Conservation (phyloP, 2,888 invertebrate genomes). For the Aphidoletes aphidimyza region DNA sequence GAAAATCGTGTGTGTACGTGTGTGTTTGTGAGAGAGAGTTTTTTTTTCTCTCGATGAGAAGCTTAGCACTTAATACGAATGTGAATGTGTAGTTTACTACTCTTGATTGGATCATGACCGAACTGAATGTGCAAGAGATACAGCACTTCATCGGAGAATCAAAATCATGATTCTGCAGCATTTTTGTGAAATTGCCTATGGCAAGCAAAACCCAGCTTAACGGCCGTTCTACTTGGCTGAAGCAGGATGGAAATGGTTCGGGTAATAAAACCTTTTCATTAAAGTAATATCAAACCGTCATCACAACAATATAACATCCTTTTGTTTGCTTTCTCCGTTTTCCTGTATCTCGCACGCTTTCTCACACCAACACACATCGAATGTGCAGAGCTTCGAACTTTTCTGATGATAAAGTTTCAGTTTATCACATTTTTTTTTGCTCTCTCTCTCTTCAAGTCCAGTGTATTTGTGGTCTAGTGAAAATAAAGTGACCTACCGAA, state of each 20-base stretch:
- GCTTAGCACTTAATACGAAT: slow-evolving; percentile 19
- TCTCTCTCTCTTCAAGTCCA: neutral
- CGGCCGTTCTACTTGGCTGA: neutral
- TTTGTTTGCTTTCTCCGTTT: neutral
- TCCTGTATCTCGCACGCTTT: neutral
- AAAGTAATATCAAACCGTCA: neutral
- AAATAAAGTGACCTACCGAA: neutral
- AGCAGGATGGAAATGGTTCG: neutral
- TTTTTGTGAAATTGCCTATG: neutral
- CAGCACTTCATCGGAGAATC: neutral
- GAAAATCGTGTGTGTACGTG: neutral
- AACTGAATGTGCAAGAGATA: neutral
- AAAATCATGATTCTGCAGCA: neutral
- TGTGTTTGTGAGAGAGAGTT: too few relatives aligned
- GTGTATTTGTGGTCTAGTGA: neutral
- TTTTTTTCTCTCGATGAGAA: too few relatives aligned
- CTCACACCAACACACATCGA: neutral
- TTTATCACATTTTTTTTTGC: neutral
- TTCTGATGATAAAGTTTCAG: slow-evolving; percentile 2
- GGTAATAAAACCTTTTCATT: slow-evolving; percentile 41
- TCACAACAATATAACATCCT: neutral
- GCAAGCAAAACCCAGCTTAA: neutral
- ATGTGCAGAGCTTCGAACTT: neutral
- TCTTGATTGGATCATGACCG: too few relatives aligned
- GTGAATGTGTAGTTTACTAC: neutral